These are phyloP conservation scores for Subacronicta megacephala DNA, from an alignment of 2,888 invertebrate species.

Conservation along the genomic window DNA sequence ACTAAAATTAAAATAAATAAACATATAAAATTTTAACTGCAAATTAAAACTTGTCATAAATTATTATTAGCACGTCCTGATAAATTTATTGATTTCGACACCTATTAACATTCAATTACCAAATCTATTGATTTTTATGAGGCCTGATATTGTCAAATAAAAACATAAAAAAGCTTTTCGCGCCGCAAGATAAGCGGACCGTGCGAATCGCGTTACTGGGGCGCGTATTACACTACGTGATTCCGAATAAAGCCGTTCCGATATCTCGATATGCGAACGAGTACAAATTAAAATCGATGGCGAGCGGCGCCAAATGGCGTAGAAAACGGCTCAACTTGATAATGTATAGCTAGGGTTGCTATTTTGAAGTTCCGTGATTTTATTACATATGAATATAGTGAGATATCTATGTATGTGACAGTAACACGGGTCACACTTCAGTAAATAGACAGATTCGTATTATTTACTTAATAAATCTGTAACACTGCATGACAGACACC, in stretches of 20 bases:
- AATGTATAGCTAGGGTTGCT: conserved; percentile 64
- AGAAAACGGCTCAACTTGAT: conserved; percentile 71
- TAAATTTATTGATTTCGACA: too few relatives aligned
- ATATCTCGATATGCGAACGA: conserved; percentile 56
- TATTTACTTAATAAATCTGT: too few relatives aligned
- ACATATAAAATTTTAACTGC: too few relatives aligned
- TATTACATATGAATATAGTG: conserved; percentile 15
- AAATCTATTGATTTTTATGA: conserved; percentile 18
- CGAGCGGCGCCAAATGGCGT: conserved; percentile 68
- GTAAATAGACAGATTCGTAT: too few relatives aligned
- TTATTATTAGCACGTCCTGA: too few relatives aligned
- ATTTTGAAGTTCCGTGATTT: conserved; percentile 28
- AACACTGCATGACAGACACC: too few relatives aligned
- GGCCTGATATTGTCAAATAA: conserved; percentile 17
- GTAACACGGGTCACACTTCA: too few relatives aligned
- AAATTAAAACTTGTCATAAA: too few relatives aligned
- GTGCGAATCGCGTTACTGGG: conserved; percentile 56
- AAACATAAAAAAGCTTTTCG: conserved; percentile 47
- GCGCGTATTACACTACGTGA: conserved; percentile 59
- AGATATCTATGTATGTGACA: neutral
- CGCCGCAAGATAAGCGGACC: conserved; percentile 51
- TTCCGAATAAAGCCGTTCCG: conserved; percentile 56
- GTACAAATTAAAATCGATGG: conserved; percentile 72
- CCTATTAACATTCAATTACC: conserved; percentile 13
- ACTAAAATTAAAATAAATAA: too few relatives aligned